Percentiles rank a stretch among this genome's conserved stretches.
phyloP scores from a whole-genome alignment of 2,888 invertebrate species.

The Ypsolopha scabrella region DNA sequence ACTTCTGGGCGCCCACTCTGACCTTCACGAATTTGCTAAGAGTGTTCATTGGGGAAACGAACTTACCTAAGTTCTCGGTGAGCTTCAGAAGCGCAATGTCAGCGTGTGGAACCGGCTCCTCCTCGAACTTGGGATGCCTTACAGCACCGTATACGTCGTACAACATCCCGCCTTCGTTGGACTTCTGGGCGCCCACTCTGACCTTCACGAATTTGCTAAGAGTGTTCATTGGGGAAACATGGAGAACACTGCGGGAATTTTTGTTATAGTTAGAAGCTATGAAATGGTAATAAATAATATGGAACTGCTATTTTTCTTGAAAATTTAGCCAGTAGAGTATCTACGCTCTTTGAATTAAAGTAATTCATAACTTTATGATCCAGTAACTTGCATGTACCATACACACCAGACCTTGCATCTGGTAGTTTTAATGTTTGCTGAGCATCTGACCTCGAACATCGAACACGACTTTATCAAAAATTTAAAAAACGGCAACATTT shows the following conservation, averaged over 20 bases:
- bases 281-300: background rate
- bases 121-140: conserved; percentile 58
- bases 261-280: background rate
- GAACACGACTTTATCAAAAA: too few relatives aligned
- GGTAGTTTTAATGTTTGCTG: too few relatives aligned
- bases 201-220: conserved; percentile 48
- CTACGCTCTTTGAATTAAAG: too few relatives aligned
- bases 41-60: conserved; percentile 42
- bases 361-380: too few relatives aligned
- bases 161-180: conserved; percentile 46
- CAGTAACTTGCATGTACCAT: too few relatives aligned
- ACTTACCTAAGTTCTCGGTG: conserved; percentile 36
- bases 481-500: too few relatives aligned
- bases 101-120: conserved; percentile 59
- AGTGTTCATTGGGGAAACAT: conserved; percentile 46
- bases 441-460: too few relatives aligned
- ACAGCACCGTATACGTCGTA: conserved; percentile 49
- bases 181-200: conserved; percentile 40
- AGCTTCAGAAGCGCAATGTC: conserved; percentile 54
- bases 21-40: conserved; percentile 48
- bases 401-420: too few relatives aligned
- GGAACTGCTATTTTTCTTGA: too few relatives aligned
- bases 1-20: conserved; percentile 40
- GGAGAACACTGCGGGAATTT: conserved; percentile 38
- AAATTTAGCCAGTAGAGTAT: too few relatives aligned